Evolutionary conservation across 2,797 vertebrate genomes (phyloP), one percentile per base, ranked within the genome.

Genomic region (Pangasius mekongensis): DNA sequence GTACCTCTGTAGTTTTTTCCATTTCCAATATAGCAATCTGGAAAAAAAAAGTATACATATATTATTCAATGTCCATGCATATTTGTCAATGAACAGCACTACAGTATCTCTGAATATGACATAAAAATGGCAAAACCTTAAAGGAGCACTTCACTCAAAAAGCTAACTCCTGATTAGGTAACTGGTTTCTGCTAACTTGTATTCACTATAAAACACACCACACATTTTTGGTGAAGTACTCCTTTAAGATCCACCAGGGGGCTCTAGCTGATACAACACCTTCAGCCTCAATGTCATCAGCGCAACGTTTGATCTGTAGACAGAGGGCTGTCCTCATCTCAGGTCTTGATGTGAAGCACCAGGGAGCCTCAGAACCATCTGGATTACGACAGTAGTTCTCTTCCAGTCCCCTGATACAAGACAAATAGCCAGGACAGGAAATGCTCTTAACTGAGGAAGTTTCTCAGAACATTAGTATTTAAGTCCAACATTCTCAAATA

Each of bases 351-450:
- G 98, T 99, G 94, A 99, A 99, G 93, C 98, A 99, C 98, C 98
- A 99, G 0, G 98, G 98, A 13, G 98, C 98, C 93, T 99, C 98
- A 0, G 98, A 99, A 20, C 97, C 98, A 0, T 99, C 98, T 0
- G 98, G 98, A 91, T 99, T 99, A 87, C 98, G 96, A 90, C 98
- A 99, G 95, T 98, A 99, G 94, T 99, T 99, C 94, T 98, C 98
- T 89, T 96, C 96, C 93, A 99, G 92, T 90, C 97, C 98, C 91
- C 98, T 99, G 92, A 30, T 36, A 49, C 27, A 4, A 73, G 89
- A 88, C 58, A n/a, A 87, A 71, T 16, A 64, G 39, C 0, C 39
- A 43, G 24, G 52, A 16, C 24, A 78, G 22, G 64, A 49, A 64
- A 58, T 58, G 30, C 24, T 69, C 30, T 67, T 58, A 76, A 67